Base-by-base conservation (phyloP, 1,140 invertebrate species). In the Spodoptera frugiperda region DNA sequence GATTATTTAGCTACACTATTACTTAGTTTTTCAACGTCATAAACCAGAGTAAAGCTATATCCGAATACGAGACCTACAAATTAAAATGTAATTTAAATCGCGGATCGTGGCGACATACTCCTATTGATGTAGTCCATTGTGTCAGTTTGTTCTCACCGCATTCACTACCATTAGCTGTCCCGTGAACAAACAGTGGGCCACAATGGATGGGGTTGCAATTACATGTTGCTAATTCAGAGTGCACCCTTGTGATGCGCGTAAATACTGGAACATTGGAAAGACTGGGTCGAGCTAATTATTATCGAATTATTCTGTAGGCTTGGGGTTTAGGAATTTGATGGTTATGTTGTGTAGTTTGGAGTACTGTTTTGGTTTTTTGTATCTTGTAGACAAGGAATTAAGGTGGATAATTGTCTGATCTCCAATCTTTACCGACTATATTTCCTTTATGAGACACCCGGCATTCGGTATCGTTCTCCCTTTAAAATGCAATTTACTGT, bases 21-120 rank as follows among this genome's bases (percentile, higher is more conserved):
- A n/a, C n/a, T n/a, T n/a, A n/a, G n/a, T n/a, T n/a, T n/a, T n/a
- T n/a, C n/a, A n/a, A n/a, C n/a, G n/a, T n/a, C n/a, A n/a, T n/a
- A n/a, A n/a, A n/a, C n/a, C n/a, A n/a, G n/a, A n/a, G n/a, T n/a
- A n/a, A n/a, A n/a, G n/a, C n/a, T n/a, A n/a, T n/a, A n/a, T n/a
- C n/a, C n/a, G 33, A 39, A 39, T 8, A 59, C 11, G 11, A 33
- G 21, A n/a, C 11, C 12, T 30, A 63, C 78, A 77, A 81, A 83
- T 83, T 83, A 79, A 81, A 79, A 65, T 77, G 80, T 82, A 84
- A 84, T 80, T 79, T 55, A 76, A 84, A 81, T 78, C 77, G 53
- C 65, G 67, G 71, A 76, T 75, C 82, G 71, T 76, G 77, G 77
- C 77, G 77, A 76, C 61, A 79, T 70, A 44, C 9, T 57, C 73